Evolutionary conservation across 2,888 invertebrate species (phyloP).

Genomic region (Norana najaformis): DNA sequence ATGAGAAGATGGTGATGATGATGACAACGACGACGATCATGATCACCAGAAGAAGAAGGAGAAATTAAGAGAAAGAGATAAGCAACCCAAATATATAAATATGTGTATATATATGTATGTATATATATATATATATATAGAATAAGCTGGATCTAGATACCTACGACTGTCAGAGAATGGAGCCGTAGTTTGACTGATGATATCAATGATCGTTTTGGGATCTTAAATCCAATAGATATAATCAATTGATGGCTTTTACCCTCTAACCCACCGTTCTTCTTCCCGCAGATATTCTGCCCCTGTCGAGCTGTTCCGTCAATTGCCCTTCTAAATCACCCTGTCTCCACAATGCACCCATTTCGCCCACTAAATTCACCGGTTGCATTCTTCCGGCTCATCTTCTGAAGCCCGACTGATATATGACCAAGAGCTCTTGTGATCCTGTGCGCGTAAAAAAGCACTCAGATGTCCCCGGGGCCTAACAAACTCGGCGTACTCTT

Average conservation of each 20-base stretch:
- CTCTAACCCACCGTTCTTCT: background rate
- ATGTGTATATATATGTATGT: too few relatives aligned
- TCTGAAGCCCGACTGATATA: background rate
- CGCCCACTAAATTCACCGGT: background rate
- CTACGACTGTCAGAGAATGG: background rate
- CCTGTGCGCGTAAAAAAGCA: background rate
- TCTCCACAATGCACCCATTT: background rate
- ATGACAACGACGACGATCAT: too few relatives aligned
- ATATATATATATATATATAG: too few relatives aligned
- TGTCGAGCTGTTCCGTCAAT: background rate
- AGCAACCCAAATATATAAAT: too few relatives aligned
- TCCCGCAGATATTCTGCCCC: background rate
- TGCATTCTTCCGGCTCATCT: background rate
- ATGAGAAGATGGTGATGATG: too few relatives aligned
- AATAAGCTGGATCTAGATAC: too few relatives aligned
- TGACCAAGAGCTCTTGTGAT: background rate
- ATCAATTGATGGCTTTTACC: background rate
- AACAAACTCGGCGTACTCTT: background rate
- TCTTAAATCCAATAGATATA: background rate
- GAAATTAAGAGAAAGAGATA: too few relatives aligned
- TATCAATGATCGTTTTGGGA: background rate
- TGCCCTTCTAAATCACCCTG: background rate
- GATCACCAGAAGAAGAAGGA: too few relatives aligned
- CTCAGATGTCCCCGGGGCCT: background rate
- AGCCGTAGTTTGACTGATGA: background rate